phyloP scores from a whole-genome alignment of 2,888 invertebrate species.

The Synergus japonicus region DNA sequence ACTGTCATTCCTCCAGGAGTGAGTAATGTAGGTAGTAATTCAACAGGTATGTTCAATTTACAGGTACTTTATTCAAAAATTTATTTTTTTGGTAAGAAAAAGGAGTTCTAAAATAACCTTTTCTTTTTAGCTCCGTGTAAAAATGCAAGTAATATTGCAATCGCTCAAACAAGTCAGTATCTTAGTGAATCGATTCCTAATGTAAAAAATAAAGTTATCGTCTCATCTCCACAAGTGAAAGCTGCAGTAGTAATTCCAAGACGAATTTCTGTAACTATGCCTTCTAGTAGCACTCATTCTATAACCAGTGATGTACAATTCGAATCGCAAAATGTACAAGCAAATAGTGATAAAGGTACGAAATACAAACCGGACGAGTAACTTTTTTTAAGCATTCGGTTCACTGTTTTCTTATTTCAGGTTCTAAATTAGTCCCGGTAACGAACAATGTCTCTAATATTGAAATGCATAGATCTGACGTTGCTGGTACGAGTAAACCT shows the following conservation, averaged over 20 bases:
- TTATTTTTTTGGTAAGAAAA: neutral
- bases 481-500: slow-evolving; percentile 35
- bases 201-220: slow-evolving; percentile 49
- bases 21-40: slow-evolving; percentile 33
- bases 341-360: slow-evolving; percentile 51
- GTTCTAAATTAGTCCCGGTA: slow-evolving; percentile 42
- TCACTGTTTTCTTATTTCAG: neutral
- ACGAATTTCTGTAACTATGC: slow-evolving; percentile 18
- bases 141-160: slow-evolving; percentile 41
- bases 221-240: slow-evolving; percentile 48
- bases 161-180: slow-evolving; percentile 44
- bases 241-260: slow-evolving; percentile 27
- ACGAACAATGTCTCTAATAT: slow-evolving; percentile 41
- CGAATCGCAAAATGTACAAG: slow-evolving; percentile 47
- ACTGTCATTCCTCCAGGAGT: slow-evolving; percentile 44
- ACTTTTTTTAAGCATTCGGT: neutral
- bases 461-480: neutral
- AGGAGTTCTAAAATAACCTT: neutral
- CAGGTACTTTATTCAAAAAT: neutral
- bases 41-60: slow-evolving; percentile 39
- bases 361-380: neutral
- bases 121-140: slow-evolving; percentile 8
- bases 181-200: slow-evolving; percentile 48
- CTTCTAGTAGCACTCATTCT: slow-evolving; percentile 44
- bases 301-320: slow-evolving; percentile 47